These are phyloP conservation scores for Synanthedon formicaeformis DNA, from an alignment of 2,888 invertebrate species.

Conservation along the genomic window DNA sequence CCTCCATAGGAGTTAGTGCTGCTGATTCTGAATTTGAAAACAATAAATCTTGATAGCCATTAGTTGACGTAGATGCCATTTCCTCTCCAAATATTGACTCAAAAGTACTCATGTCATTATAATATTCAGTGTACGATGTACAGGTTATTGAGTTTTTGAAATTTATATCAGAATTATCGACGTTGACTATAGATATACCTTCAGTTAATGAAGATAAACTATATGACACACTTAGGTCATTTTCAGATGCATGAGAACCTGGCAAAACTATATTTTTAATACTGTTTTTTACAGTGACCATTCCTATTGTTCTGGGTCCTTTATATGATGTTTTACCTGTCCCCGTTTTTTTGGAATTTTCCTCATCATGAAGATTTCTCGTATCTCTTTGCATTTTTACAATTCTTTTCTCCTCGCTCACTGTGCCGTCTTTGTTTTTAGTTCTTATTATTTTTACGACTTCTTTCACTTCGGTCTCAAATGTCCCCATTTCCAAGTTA, in stretches of 20 bases:
- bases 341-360: not conserved
- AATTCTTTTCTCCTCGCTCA: conserved; percentile 23
- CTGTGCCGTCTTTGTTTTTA: conserved; percentile 25
- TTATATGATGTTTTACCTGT: not conserved
- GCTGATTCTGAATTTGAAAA: no score
- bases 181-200: not conserved
- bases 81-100: no score
- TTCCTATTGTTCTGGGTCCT: not conserved
- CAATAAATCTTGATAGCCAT: no score
- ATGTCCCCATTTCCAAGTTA: not conserved
- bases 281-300: not conserved
- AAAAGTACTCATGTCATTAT: no score
- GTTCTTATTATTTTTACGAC: conserved; percentile 22
- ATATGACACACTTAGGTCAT: not conserved
- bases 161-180: no score
- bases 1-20: no score
- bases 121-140: no score
- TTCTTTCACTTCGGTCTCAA: conserved; percentile 21
- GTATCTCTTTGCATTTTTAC: conserved; percentile 22
- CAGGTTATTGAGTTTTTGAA: no score
- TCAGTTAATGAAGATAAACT: not conserved
- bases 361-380: conserved; percentile 6
- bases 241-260: not conserved
- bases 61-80: no score
- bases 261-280: not conserved